Base-by-base conservation (phyloP, 1,140 invertebrate species). In the Calycopis cecrops region DNA sequence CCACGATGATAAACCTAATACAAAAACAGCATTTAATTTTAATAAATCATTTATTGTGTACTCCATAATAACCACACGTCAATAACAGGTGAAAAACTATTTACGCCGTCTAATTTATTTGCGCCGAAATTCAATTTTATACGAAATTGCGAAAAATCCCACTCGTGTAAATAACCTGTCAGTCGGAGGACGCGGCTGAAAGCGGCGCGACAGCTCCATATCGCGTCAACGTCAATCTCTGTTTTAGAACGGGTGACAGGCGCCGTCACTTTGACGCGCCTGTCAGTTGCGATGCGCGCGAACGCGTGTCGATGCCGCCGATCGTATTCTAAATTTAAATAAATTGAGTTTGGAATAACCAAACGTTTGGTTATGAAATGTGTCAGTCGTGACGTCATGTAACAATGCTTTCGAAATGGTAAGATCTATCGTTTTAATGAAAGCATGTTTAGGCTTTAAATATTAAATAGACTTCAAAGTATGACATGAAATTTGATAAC, bases 181-280 rank as follows among this genome's bases (percentile, higher is more conserved):
- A 59, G 53, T n/a, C 55, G 52, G 33, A 56, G 58, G 51, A 56
- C 48, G 38, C n/a, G 38, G 38, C 37, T 60, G 55, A 63, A 70
- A 69, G 58, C 65, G 69, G 60, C 70, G 55, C 66, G 61, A 73
- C 70, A 63, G 65, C 56, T 63, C 57, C 72, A 59, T 75, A 75
- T 78, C 75, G 62, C 60, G 63, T 76, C 75, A 74, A 58, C 67
- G 75, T 78, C 78, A 73, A 69, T 76, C 65, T 64, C 59, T 63
- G 47, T 60, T 59, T 66, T 67, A 63, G 63, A 28, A 28, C 65
- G 62, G 54, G 53, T 69, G 67, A 69, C 67, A 57, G 38, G 54
- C 44, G 60, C 60, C 55, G 65, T 71, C 67, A 68, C 61, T 60
- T 69, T 67, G 55, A 52, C 50, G 17, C 38, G 35, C 48, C 60